Conservation (phyloP, 2,113 vertebrate genomes). For the Thinocorus orbignyianus region DNA sequence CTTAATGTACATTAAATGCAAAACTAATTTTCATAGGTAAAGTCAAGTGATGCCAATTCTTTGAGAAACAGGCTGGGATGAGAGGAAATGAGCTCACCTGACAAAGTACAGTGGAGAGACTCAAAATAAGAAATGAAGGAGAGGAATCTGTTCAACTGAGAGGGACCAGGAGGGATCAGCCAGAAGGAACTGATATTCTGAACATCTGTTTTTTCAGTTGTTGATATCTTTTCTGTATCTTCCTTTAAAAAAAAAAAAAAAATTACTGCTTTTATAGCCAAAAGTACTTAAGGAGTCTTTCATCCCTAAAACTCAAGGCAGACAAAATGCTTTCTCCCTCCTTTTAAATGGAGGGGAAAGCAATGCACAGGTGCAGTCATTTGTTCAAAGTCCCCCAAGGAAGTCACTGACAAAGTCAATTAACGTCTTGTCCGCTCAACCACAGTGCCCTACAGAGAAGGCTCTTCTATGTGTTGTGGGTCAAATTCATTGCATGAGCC, state of each 20-base stretch:
- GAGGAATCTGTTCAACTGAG: neutral
- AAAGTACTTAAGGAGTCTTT: neutral
- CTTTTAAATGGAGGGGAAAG: constrained; percentile 21
- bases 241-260: neutral
- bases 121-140: neutral
- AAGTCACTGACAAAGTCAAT: constrained; percentile 58
- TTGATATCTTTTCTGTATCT: neutral
- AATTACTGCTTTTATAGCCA: neutral
- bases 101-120: neutral
- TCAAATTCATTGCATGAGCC: neutral
- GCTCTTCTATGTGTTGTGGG: neutral
- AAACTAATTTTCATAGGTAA: neutral
- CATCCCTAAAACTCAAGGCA: neutral
- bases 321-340: neutral
- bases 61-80: neutral
- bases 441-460: neutral
- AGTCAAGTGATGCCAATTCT: rapidly evolving
- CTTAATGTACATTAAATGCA: neutral
- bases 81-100: neutral
- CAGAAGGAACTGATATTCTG: neutral
- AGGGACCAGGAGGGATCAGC: neutral
- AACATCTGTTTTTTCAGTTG: neutral
- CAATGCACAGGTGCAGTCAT: constrained; percentile 45
- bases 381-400: constrained; percentile 33
- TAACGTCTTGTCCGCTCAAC: neutral